Percentiles rank a stretch among this genome's conserved stretches.
Conservation (phyloP, 1,140 invertebrate species). For the Trachymyrmex septentrionalis region DNA sequence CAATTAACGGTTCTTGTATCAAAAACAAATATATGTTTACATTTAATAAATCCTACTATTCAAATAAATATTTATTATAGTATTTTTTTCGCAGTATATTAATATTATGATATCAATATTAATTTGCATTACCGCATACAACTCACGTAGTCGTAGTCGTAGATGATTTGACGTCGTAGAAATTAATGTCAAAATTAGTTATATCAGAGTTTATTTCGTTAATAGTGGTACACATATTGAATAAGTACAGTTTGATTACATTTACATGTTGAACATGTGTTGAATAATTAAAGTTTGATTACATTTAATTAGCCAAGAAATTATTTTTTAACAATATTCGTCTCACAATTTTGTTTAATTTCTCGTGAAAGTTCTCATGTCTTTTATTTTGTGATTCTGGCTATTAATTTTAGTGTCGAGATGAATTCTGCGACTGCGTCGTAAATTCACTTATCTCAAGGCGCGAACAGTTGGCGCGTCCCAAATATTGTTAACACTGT, state of each 20-base stretch:
- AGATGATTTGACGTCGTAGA: background rate
- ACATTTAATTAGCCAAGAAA: constrained; percentile 1
- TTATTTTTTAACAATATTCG: background rate
- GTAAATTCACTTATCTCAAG: constrained; percentile 24
- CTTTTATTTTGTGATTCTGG: constrained; percentile 8
- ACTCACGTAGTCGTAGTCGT: background rate
- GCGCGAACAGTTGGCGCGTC: constrained; percentile 39
- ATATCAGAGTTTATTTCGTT: background rate
- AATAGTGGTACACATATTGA: no score
- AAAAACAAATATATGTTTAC: no score
- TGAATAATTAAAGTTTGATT: background rate
- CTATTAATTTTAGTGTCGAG: background rate
- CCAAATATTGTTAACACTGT: constrained; percentile 42
- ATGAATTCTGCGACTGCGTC: background rate
- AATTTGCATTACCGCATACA: background rate
- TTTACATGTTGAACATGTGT: background rate
- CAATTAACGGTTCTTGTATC: no score
- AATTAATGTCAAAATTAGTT: constrained; percentile 7
- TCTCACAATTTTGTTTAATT: background rate
- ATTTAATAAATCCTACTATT: no score
- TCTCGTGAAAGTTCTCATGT: background rate
- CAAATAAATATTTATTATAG: no score
- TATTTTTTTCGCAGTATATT: background rate
- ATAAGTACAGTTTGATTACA: background rate
- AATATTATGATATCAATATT: background rate